Conservation (phyloP, 2,797 vertebrate species). For the Natrix natrix region DNA sequence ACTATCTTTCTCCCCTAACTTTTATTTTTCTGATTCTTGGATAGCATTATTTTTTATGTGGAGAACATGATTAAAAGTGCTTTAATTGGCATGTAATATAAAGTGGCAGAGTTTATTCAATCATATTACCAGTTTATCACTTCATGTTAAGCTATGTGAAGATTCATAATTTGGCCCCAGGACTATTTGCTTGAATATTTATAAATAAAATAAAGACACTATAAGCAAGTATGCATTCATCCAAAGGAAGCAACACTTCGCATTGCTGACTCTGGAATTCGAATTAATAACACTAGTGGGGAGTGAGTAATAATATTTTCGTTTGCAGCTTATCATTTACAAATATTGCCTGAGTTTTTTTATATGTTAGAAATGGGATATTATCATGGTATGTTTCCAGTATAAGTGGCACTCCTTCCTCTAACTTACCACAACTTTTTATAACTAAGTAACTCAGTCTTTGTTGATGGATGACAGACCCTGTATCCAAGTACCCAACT, state of each 20-base stretch:
- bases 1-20: background rate
- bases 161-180: background rate
- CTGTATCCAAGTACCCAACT: background rate
- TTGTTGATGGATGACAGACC: background rate
- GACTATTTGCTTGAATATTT: background rate
- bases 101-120: background rate
- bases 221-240: background rate
- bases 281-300: background rate
- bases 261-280: background rate
- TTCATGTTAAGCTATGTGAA: too few species aligned
- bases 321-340: background rate
- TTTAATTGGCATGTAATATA: background rate
- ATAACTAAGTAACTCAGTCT: background rate
- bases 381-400: background rate
- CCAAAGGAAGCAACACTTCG: background rate
- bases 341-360: background rate
- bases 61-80: background rate
- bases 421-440: background rate
- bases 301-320: background rate
- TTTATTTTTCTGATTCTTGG: background rate
- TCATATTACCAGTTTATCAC: background rate
- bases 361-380: background rate
- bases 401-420: background rate
- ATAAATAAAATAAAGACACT: background rate
- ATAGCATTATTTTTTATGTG: background rate